These are phyloP conservation scores for Dolichomitus sp. DNA, from an alignment of 2,888 invertebrate genomes.

Conservation along the genomic window DNA sequence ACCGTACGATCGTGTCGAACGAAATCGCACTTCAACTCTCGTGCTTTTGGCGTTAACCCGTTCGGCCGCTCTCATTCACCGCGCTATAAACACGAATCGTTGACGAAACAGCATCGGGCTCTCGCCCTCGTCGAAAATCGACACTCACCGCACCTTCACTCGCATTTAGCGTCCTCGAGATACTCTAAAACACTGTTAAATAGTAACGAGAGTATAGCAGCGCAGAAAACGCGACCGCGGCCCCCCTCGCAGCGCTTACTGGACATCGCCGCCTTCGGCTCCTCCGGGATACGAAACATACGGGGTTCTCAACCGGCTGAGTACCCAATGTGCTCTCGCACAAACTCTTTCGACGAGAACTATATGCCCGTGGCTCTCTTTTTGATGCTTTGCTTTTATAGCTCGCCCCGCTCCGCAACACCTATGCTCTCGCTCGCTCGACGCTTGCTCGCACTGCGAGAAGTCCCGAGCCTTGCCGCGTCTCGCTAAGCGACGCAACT, in stretches of 20 bases:
- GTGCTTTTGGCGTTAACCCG: slow-evolving; percentile 61
- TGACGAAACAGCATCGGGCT: slow-evolving; percentile 34
- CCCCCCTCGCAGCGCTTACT: slow-evolving; percentile 74
- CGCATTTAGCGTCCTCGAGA: slow-evolving; percentile 1
- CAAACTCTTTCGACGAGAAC: background rate
- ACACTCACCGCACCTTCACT: slow-evolving; percentile 3
- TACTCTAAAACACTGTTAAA: slow-evolving; percentile 3
- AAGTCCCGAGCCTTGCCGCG: slow-evolving; percentile 24
- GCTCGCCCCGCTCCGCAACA: background rate
- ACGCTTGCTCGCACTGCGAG: background rate
- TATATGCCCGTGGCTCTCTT: slow-evolving; percentile 4
- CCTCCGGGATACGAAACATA: slow-evolving; percentile 74
- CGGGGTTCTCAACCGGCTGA: slow-evolving; percentile 76
- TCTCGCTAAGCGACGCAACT: slow-evolving; percentile 39
- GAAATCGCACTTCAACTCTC: slow-evolving; percentile 51
- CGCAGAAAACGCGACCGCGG: slow-evolving; percentile 72
- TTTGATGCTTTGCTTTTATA: slow-evolving; percentile 1
- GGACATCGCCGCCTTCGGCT: slow-evolving; percentile 78
- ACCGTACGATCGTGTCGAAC: slow-evolving; percentile 30
- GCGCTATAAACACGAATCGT: slow-evolving; percentile 24
- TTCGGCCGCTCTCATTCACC: slow-evolving; percentile 55
- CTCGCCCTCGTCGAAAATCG: background rate
- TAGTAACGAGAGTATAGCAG: slow-evolving; percentile 20
- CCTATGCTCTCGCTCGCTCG: background rate
- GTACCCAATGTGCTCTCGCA: background rate